Percentiles rank a stretch among this genome's conserved stretches.
Conservation (phyloP, 2,888 invertebrate species). For the Oscheius sp. region DNA sequence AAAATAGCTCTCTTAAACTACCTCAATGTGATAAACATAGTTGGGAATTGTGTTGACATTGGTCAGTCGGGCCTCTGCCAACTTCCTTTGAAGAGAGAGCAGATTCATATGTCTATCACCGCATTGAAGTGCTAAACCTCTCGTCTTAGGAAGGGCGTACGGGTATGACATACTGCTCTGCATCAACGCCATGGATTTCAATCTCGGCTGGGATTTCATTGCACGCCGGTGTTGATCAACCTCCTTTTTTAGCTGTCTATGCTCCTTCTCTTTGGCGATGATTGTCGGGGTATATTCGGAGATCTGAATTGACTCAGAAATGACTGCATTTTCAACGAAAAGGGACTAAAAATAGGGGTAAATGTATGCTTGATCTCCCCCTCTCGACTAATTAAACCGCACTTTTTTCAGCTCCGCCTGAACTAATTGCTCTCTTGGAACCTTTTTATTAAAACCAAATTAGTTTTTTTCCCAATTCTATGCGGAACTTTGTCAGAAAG, state of each 20-base stretch:
- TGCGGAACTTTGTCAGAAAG: too few species aligned
- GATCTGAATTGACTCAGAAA: slow-evolving; percentile 23
- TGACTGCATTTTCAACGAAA: too few species aligned
- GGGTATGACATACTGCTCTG: neutral
- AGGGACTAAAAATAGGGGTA: too few species aligned
- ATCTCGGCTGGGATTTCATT: neutral
- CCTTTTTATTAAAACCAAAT: too few species aligned
- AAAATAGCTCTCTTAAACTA: too few species aligned
- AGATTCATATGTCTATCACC: neutral
- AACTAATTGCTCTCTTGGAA: too few species aligned
- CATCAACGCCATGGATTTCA: neutral
- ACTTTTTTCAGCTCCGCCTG: too few species aligned
- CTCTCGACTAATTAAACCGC: too few species aligned
- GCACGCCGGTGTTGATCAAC: neutral
- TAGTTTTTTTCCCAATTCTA: too few species aligned
- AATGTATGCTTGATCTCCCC: too few species aligned
- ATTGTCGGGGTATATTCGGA: neutral
- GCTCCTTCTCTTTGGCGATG: neutral
- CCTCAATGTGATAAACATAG: neutral
- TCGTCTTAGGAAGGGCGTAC: too few species aligned
- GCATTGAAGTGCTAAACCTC: neutral
- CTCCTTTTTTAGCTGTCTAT: neutral
- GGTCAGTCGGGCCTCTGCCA: neutral
- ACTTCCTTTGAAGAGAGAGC: neutral
- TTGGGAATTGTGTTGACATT: neutral